These are phyloP conservation scores for Coreius guichenoti DNA, from an alignment of 2,797 vertebrate species.

Conservation along the genomic window DNA sequence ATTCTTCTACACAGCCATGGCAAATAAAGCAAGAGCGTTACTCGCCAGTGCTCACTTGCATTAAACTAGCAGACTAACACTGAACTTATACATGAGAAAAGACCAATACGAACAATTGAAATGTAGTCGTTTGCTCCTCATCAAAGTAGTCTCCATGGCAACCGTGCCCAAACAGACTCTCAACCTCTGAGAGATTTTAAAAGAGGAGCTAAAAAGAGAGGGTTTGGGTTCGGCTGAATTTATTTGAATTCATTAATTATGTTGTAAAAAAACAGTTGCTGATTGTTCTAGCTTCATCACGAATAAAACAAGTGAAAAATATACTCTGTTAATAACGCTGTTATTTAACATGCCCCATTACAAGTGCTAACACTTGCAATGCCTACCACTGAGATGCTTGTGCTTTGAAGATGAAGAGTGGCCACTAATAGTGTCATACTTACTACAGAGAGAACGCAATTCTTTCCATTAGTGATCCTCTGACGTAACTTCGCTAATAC, in stretches of 20 bases:
- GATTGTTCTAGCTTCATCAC: slow-evolving; percentile 59
- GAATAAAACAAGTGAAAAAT: slow-evolving; percentile 53
- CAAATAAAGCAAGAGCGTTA: not conserved
- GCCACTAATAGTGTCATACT: slow-evolving; percentile 55
- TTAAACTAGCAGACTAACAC: slow-evolving; percentile 27
- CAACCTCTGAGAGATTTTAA: slow-evolving; percentile 62
- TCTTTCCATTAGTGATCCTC: slow-evolving; percentile 71
- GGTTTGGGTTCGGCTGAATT: slow-evolving; percentile 67
- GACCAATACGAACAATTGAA: slow-evolving; percentile 40
- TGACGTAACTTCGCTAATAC: slow-evolving; percentile 72
- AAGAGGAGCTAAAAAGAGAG: slow-evolving; percentile 69
- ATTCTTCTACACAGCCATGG: not conserved
- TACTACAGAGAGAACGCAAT: slow-evolving; percentile 37
- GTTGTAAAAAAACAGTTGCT: slow-evolving; percentile 62
- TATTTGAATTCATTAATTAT: slow-evolving; percentile 77
- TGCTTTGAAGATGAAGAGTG: not conserved
- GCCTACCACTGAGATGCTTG: not conserved
- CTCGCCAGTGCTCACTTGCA: not conserved
- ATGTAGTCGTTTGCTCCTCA: slow-evolving; percentile 45
- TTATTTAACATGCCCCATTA: slow-evolving; percentile 5
- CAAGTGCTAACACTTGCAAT: slow-evolving; percentile 28
- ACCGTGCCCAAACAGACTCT: slow-evolving; percentile 68
- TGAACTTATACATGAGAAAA: slow-evolving; percentile 12
- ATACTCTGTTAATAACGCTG: not conserved
- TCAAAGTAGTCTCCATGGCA: slow-evolving; percentile 68